Conservation (phyloP, 2,797 vertebrate species). For the Halcyon chelicuti region DNA sequence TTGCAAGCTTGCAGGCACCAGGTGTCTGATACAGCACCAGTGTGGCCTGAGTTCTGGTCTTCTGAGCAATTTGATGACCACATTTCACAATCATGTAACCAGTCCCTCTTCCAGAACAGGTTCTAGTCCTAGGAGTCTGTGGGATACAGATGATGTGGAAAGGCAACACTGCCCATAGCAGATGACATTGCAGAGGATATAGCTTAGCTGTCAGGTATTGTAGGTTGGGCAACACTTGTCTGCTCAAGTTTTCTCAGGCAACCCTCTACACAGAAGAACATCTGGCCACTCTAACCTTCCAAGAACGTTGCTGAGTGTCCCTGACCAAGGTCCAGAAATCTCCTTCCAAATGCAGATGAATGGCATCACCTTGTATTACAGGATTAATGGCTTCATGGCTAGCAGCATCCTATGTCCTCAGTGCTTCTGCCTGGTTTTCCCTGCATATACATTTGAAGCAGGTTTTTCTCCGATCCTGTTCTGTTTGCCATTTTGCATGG, state of each 20-base stretch:
- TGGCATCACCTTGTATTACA: neutral
- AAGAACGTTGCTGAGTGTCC: neutral
- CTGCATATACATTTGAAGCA: neutral
- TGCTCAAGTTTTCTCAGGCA: neutral
- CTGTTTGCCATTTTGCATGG: neutral
- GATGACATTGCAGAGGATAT: neutral
- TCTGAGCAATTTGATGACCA: neutral
- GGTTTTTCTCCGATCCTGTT: neutral
- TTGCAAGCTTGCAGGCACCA: neutral
- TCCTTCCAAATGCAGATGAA: neutral
- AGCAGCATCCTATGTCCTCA: neutral
- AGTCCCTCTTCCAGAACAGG: neutral
- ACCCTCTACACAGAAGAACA: rapidly evolving
- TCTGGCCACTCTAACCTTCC: neutral
- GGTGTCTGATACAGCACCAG: neutral
- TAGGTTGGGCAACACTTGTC: neutral
- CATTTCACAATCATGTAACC: neutral
- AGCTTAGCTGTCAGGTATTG: neutral
- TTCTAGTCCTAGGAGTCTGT: neutral
- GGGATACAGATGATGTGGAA: neutral
- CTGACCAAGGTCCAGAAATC: neutral
- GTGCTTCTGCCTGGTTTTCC: neutral
- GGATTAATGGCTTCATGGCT: neutral
- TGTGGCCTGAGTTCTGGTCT: neutral
- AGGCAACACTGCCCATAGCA: neutral